Evolutionary conservation across 2,113 vertebrate genomes (phyloP).

Genomic region (Hippolais icterina): DNA sequence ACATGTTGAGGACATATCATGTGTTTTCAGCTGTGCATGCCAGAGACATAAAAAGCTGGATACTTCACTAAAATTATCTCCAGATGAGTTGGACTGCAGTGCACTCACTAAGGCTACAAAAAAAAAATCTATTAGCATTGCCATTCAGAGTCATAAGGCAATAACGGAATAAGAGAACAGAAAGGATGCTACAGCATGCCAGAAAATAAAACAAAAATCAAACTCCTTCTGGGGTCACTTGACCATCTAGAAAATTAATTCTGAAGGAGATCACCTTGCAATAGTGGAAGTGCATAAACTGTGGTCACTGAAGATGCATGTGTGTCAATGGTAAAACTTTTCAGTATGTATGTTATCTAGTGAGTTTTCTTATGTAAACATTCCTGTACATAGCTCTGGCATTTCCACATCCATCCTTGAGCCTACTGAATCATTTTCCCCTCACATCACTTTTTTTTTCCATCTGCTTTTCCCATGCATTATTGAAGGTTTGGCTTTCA

Average conservation of each 20-base stretch:
- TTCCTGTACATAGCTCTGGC: not conserved
- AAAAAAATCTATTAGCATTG: not conserved
- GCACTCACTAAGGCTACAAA: not conserved
- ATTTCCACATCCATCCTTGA: not conserved
- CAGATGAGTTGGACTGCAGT: not conserved
- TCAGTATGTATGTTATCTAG: not conserved
- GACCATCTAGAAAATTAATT: not conserved
- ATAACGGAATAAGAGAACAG: conserved; percentile 25
- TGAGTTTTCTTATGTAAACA: not conserved
- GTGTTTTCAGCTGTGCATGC: conserved; percentile 25
- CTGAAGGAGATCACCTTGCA: not conserved
- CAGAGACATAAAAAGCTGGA: not conserved
- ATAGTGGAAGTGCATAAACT: not conserved
- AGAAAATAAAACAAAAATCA: not conserved
- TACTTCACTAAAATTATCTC: not conserved
- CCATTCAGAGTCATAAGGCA: not conserved
- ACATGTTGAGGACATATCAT: not conserved
- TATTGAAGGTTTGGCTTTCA: not conserved
- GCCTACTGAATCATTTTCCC: not conserved
- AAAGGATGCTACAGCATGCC: conserved; percentile 5
- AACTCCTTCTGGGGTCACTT: not conserved
- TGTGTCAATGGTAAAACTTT: not conserved
- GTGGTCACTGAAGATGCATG: not conserved
- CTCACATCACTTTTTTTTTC: not conserved
- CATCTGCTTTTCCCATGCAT: not conserved